Evolutionary conservation across 2,888 invertebrate genomes (phyloP).

Genomic region (Drosophila prostipennis): DNA sequence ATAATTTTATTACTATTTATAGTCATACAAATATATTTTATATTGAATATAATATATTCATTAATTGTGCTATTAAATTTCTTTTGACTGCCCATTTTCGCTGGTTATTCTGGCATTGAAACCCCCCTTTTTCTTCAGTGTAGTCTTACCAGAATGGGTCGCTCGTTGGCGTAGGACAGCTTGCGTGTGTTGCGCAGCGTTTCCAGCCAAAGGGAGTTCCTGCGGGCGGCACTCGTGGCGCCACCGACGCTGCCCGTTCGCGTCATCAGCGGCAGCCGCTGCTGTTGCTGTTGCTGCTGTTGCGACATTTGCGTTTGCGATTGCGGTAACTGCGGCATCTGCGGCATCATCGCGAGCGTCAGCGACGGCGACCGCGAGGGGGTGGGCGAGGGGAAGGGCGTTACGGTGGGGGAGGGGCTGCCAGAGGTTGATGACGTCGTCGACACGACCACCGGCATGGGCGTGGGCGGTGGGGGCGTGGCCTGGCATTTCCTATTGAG

Average conservation of each 20-base stretch:
- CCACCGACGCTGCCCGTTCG: constrained; percentile 65
- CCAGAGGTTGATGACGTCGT: constrained; percentile 14
- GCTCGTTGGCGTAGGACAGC: constrained; percentile 65
- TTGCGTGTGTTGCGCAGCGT: constrained; percentile 72
- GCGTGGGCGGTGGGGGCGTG: constrained; percentile 5
- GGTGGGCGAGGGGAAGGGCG: constrained; percentile 23
- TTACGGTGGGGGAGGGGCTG: not conserved
- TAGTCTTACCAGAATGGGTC: constrained; percentile 64
- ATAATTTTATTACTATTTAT: too few relatives aligned
- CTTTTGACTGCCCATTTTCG: not conserved
- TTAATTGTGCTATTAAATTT: too few relatives aligned
- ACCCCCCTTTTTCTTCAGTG: not conserved
- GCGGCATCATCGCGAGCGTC: constrained; percentile 27
- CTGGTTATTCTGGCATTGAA: not conserved
- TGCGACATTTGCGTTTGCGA: constrained; percentile 3
- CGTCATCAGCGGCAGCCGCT: constrained; percentile 54
- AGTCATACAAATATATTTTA: too few relatives aligned
- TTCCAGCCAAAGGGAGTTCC: constrained; percentile 74
- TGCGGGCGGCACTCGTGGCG: constrained; percentile 58
- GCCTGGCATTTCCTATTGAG: constrained; percentile 50
- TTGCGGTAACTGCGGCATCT: not conserved
- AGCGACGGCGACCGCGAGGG: constrained; percentile 36
- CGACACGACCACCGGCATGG: constrained; percentile 31
- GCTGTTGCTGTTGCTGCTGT: not conserved
- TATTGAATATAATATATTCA: too few relatives aligned